phyloP scores from a whole-genome alignment of 2,888 invertebrate species.

The Timema podura region DNA sequence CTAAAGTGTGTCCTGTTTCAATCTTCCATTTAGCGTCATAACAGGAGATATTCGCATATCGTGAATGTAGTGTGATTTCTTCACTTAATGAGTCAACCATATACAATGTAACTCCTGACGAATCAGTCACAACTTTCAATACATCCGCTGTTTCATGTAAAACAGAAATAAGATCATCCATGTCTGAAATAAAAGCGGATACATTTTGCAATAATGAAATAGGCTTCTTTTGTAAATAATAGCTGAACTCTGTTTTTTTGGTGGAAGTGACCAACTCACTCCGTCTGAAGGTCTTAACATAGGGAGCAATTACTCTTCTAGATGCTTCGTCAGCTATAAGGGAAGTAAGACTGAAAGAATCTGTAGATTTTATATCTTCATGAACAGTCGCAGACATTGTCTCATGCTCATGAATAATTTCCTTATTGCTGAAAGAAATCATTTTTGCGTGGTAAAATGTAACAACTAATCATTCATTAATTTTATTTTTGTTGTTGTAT shows the following conservation, averaged over 20 bases:
- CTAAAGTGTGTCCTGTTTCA: conserved; percentile 50
- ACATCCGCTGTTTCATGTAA: conserved; percentile 52
- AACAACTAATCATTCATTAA: too few relatives aligned
- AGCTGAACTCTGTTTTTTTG: conserved; percentile 13
- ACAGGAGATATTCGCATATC: conserved; percentile 37
- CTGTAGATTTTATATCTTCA: too few relatives aligned
- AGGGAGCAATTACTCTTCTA: too few relatives aligned
- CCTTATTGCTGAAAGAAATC: too few relatives aligned
- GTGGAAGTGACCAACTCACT: too few relatives aligned
- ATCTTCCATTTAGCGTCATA: conserved; percentile 49
- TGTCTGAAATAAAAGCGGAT: conserved; percentile 51
- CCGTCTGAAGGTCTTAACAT: too few relatives aligned
- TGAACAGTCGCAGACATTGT: too few relatives aligned
- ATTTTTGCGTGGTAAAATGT: too few relatives aligned
- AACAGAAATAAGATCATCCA: conserved; percentile 52
- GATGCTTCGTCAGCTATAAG: too few relatives aligned
- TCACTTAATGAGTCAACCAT: neutral
- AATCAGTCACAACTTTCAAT: conserved; percentile 19
- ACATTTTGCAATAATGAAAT: conserved; percentile 42
- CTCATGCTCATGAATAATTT: too few relatives aligned
- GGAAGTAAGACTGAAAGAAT: too few relatives aligned
- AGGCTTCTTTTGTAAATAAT: conserved; percentile 43
- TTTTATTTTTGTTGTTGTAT: too few relatives aligned
- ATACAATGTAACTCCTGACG: conserved; percentile 7
- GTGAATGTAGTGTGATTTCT: neutral